Base-by-base conservation (phyloP, 1,140 invertebrate genomes). In the Dreissena polymorpha region DNA sequence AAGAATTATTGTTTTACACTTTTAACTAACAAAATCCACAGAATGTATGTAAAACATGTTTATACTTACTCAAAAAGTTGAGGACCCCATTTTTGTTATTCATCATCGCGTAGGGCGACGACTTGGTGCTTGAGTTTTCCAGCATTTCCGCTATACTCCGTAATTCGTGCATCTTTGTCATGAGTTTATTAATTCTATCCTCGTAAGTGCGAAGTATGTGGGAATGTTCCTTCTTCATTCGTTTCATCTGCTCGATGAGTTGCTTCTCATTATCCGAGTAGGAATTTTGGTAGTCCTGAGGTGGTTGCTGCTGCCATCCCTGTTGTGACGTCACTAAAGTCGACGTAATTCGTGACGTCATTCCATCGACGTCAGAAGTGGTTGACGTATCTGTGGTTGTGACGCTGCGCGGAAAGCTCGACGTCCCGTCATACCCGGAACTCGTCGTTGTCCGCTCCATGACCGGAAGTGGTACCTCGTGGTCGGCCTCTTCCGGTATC, bases 191-290 rank as follows among this genome's bases (percentile, higher is more conserved):
- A 65, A 92, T 90, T 50, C 90, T 83, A 25, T 91, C 89, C 81
- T 92, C 91, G 73, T 92, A 92, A 0, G 88, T 88, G 60, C 86
- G 84, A 21, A 91, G 82, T 5, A 90, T 87, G 64, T 88, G 76
- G 69, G 90, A 88, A 81, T 91, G 91, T 80, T 92, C 90, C 29
- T 88, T 86, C 77, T 91, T 91, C 90, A 91, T 91, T 39, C 89
- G 75, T 63, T 90, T 90, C 90, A 92, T 92, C 82, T 92, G 90
- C 78, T 92, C 91, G 67, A 92, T 89, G n/a, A 92, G 86, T 77
- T 91, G 90, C 86, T 92, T 92, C 75, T 92, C 91, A 74, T 92
- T 92, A 83, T 92, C 91, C 13, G 91, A 92, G 73, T 88, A 92
- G 12, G 89, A 89, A 73, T 88, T 87, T 29, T 84, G 86, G 51